A percentile compares a stretch with the other conserved stretches of the same genome.
phyloP scores from a whole-genome alignment of 2,113 vertebrate species.

The Anarhynchus alexandrinus region DNA sequence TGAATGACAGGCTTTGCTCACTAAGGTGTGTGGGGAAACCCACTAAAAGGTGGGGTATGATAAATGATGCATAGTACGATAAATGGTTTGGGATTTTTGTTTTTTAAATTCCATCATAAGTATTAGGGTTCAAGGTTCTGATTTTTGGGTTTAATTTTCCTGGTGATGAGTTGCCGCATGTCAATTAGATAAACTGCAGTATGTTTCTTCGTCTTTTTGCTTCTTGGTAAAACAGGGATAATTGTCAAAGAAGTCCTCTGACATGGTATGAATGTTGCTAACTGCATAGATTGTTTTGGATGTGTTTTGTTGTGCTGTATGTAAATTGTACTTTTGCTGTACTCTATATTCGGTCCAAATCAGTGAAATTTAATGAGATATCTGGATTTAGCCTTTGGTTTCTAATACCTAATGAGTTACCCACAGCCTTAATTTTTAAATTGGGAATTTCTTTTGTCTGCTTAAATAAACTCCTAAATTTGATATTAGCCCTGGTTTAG shows the following conservation, averaged over 20 bases:
- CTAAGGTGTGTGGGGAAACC: neutral
- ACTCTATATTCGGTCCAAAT: neutral
- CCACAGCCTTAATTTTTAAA: neutral
- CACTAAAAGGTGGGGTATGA: neutral
- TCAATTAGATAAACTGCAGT: neutral
- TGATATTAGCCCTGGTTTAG: neutral
- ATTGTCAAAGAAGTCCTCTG: neutral
- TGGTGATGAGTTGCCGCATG: neutral
- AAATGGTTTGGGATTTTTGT: neutral
- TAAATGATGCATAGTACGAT: neutral
- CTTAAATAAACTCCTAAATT: neutral
- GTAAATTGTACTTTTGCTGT: neutral
- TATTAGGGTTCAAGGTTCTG: neutral
- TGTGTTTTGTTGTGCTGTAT: neutral
- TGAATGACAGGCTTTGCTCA: neutral
- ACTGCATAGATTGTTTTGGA: neutral
- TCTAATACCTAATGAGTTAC: neutral
- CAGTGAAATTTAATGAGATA: neutral
- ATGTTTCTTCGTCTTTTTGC: neutral
- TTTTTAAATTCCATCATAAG: neutral
- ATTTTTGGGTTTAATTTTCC: neutral
- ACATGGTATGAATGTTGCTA: neutral
- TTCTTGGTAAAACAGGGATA: neutral
- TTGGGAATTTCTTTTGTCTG: neutral
- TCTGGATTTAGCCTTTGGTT: neutral